Percentiles rank a stretch among this genome's conserved stretches.
These are phyloP conservation scores for Tenrec ecaudatus DNA, from an alignment of 2,113 vertebrate species.

Conservation along the genomic window DNA sequence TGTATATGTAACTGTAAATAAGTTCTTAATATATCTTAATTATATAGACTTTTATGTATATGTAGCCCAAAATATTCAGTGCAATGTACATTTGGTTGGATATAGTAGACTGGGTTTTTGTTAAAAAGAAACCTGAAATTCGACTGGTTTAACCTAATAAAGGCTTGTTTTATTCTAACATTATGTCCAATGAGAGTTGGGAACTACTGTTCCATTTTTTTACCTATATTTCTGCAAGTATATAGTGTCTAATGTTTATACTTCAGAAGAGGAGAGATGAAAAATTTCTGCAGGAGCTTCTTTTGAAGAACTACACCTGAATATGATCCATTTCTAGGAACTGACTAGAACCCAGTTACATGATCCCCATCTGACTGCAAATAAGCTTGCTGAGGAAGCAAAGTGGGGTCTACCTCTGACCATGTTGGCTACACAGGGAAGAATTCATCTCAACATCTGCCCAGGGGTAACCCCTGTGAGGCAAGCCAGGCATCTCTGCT, in stretches of 20 bases:
- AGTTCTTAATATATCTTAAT: not conserved
- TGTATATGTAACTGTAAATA: not conserved
- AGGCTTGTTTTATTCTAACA: not conserved
- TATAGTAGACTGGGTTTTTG: not conserved
- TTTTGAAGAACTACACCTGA: not conserved
- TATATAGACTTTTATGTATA: not conserved
- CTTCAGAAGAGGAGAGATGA: not conserved
- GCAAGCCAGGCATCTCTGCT: no score
- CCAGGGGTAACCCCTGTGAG: no score
- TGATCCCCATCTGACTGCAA: not conserved
- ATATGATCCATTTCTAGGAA: not conserved
- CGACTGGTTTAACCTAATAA: constrained; percentile 16
- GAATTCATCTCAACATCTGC: no score
- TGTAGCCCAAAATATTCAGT: not conserved
- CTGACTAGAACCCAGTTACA: not conserved
- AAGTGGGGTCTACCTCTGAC: no score
- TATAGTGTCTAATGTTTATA: not conserved
- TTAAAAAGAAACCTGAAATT: constrained; percentile 2
- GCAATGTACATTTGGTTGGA: not conserved
- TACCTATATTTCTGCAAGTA: not conserved
- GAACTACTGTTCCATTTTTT: not conserved
- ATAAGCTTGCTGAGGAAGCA: no score
- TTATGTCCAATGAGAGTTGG: not conserved
- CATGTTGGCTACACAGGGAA: no score
- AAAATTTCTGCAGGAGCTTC: not conserved